These are phyloP conservation scores for Ciconia boyciana DNA, from an alignment of 2,113 vertebrate genomes.

Conservation along the genomic window DNA sequence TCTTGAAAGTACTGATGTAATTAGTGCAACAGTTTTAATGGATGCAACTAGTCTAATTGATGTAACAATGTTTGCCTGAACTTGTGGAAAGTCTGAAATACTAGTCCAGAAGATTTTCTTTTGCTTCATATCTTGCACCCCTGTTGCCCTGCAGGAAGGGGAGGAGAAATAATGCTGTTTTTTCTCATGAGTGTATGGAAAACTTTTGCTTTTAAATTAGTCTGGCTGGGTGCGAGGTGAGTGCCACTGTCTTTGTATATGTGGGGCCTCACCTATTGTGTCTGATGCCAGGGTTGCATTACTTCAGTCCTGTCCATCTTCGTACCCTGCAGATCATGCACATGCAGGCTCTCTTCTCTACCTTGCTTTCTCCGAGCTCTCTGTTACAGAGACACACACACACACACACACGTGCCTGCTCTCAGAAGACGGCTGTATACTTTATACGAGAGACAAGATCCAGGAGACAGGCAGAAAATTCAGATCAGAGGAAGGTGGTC, in stretches of 20 bases:
- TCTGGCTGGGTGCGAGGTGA: not conserved
- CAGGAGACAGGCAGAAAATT: not conserved
- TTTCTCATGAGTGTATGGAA: not conserved
- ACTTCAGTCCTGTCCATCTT: not conserved
- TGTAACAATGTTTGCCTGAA: not conserved
- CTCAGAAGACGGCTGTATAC: not conserved
- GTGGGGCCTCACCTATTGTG: too few species aligned
- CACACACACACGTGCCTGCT: not conserved
- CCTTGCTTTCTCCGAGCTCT: not conserved
- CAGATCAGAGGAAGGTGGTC: not conserved
- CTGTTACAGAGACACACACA: not conserved
- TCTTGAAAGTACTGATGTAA: not conserved
- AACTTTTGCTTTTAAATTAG: not conserved
- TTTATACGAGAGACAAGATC: not conserved
- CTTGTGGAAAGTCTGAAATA: not conserved
- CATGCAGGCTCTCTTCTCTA: rapidly evolving
- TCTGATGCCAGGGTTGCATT: not conserved
- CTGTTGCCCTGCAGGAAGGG: not conserved
- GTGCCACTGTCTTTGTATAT: not conserved
- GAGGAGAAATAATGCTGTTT: not conserved
- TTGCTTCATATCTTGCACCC: not conserved
- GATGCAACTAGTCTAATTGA: not conserved
- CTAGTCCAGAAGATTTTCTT: not conserved
- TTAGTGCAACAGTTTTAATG: not conserved
- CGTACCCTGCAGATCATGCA: not conserved